A percentile compares a stretch with the other conserved stretches of the same genome.
Conservation (phyloP, 1,140 invertebrate genomes). For the Drosophila yakuba region DNA sequence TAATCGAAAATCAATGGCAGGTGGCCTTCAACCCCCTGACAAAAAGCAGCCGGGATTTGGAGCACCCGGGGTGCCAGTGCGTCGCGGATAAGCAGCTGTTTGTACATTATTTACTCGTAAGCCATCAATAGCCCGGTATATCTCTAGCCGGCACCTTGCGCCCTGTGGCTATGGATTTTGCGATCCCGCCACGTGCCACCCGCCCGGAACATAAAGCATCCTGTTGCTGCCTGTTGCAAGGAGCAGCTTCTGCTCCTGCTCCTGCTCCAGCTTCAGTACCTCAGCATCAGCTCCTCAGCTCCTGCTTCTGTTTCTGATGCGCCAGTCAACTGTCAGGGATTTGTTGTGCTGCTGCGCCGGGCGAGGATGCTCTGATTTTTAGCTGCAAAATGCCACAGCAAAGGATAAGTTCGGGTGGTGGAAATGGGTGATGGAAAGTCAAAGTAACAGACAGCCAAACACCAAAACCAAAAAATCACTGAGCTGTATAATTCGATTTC, state of each 20-base stretch:
- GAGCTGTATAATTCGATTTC: conserved; percentile 83
- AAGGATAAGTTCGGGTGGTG: conserved; percentile 51
- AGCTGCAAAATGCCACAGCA: conserved; percentile 78
- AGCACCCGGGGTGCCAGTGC: conserved; percentile 16
- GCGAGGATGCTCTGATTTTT: conserved; percentile 66
- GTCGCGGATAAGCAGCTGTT: conserved; percentile 78
- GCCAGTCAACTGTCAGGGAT: conserved; percentile 80
- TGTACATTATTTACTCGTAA: conserved; percentile 83
- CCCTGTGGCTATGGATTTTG: conserved; percentile 43
- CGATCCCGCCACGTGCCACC: conserved; percentile 34
- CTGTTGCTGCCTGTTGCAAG: conserved; percentile 20
- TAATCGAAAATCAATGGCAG: conserved; percentile 81
- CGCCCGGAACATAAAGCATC: conserved; percentile 45
- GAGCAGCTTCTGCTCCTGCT: no score
- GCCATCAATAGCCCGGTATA: conserved; percentile 70
- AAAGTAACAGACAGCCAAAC: conserved; percentile 82
- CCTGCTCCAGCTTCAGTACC: no score
- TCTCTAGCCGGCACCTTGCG: conserved; percentile 19
- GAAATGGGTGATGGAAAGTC: conserved; percentile 41
- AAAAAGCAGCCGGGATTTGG: not conserved
- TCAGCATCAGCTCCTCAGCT: no score
- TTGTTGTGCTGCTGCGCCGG: conserved; percentile 61
- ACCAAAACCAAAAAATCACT: conserved; percentile 83
- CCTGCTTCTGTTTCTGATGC: conserved; percentile 10
- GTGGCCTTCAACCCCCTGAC: conserved; percentile 15